Evolutionary conservation across 2,888 invertebrate genomes (phyloP).

Genomic region (Sminthurinus aureus): DNA sequence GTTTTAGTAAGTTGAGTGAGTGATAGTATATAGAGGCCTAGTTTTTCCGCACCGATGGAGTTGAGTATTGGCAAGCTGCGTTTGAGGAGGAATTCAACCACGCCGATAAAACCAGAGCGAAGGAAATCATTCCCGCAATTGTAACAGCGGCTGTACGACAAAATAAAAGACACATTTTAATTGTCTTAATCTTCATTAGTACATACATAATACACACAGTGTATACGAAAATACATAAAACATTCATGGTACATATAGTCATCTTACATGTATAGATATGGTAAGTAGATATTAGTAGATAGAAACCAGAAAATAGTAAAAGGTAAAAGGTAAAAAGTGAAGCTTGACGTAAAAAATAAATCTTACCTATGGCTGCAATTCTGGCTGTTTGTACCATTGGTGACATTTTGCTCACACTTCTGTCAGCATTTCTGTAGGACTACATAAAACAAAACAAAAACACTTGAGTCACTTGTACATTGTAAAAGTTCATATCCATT

Average conservation of each 20-base stretch:
- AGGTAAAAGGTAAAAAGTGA: no score
- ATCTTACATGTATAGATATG: no score
- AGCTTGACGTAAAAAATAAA: no score
- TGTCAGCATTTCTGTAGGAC: constrained; percentile 37
- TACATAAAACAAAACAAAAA: constrained; percentile 6
- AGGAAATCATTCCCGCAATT: constrained; percentile 72
- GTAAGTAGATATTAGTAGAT: no score
- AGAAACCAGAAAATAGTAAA: no score
- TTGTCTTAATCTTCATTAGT: no score
- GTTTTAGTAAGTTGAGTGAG: constrained; percentile 14
- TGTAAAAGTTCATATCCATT: no score
- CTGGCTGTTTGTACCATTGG: constrained; percentile 85
- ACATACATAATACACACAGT: no score
- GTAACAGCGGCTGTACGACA: constrained; percentile 61
- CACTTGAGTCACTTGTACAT: neutral
- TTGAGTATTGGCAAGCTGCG: constrained; percentile 33
- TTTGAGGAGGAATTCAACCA: constrained; percentile 52
- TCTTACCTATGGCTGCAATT: constrained; percentile 77
- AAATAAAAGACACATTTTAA: no score
- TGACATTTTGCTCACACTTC: constrained; percentile 63
- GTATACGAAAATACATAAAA: no score
- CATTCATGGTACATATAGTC: no score
- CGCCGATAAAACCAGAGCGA: constrained; percentile 59
- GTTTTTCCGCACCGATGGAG: constrained; percentile 53
- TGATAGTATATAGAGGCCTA: constrained; percentile 42